Evolutionary conservation across 2,113 vertebrate species (phyloP).

Genomic region (Pedionomus torquatus): DNA sequence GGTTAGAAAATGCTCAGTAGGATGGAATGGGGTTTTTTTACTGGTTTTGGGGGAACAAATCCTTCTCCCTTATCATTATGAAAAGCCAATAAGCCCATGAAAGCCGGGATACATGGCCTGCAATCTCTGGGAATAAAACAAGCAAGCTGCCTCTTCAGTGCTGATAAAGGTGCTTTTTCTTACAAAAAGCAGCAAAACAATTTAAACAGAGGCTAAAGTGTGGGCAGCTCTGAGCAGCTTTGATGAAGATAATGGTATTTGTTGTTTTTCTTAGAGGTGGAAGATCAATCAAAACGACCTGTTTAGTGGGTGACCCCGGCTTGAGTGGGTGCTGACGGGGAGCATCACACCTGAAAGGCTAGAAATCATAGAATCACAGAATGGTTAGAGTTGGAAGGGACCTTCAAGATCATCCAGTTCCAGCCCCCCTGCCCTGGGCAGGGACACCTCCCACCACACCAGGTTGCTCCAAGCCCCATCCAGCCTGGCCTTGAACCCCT

Average conservation of each 20-base stretch:
- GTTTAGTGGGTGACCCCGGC: neutral
- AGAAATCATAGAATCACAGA: no score
- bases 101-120: neutral
- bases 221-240: neutral
- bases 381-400: no score
- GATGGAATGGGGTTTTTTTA: neutral
- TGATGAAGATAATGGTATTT: slow-evolving; percentile 20
- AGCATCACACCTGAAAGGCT: neutral
- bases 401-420: no score
- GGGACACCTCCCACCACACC: no score
- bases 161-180: slow-evolving; percentile 9
- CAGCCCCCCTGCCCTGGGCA: no score
- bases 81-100: neutral
- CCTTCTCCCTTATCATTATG: neutral
- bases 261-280: neutral
- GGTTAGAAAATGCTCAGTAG: neutral
- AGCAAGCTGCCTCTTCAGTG: neutral
- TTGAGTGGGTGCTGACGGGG: neutral
- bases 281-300: neutral
- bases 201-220: neutral
- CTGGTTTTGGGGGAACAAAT: neutral
- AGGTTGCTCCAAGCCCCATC: no score
- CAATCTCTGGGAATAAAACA: neutral
- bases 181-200: neutral
- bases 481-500: no score